Conservation (phyloP, 2,113 vertebrate species). For the Chionodraco myersi region DNA sequence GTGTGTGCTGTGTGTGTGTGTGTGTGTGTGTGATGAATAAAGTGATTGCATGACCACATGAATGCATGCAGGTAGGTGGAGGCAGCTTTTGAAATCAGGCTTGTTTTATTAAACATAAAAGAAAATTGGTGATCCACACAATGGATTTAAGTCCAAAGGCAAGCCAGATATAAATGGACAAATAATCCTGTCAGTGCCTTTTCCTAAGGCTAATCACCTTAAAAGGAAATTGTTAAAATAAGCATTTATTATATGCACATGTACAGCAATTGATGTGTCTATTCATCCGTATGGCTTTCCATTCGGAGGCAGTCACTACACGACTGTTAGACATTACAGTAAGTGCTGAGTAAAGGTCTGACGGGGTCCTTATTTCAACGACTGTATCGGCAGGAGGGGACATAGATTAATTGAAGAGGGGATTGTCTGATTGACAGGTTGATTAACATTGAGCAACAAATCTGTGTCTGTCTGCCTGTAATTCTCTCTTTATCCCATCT, state of each 20-base stretch:
- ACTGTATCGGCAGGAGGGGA: conserved; percentile 32
- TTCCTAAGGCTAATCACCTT: neutral
- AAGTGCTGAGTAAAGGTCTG: neutral
- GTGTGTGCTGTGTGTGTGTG: too few relatives aligned
- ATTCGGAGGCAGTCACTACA: neutral
- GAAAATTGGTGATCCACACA: neutral
- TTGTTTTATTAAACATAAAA: neutral
- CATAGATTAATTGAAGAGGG: conserved; percentile 20
- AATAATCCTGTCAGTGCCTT: neutral
- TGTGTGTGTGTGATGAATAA: too few relatives aligned
- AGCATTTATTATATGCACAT: neutral
- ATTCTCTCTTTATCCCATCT: conserved; percentile 56
- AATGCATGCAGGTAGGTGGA: too few relatives aligned
- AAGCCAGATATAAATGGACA: neutral
- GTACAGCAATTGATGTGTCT: neutral
- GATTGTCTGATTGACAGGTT: conserved; percentile 43
- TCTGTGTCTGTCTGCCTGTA: conserved; percentile 50
- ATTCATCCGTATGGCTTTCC: neutral
- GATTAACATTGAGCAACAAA: conserved; percentile 65
- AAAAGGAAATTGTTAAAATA: neutral
- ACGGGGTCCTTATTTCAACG: conserved; percentile 24
- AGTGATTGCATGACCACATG: too few relatives aligned
- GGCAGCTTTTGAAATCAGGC: too few relatives aligned
- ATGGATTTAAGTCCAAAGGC: neutral
- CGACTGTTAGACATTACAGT: conserved; percentile 9